Base-by-base conservation (phyloP, 2,113 vertebrate genomes). In the Suncus etruscus region DNA sequence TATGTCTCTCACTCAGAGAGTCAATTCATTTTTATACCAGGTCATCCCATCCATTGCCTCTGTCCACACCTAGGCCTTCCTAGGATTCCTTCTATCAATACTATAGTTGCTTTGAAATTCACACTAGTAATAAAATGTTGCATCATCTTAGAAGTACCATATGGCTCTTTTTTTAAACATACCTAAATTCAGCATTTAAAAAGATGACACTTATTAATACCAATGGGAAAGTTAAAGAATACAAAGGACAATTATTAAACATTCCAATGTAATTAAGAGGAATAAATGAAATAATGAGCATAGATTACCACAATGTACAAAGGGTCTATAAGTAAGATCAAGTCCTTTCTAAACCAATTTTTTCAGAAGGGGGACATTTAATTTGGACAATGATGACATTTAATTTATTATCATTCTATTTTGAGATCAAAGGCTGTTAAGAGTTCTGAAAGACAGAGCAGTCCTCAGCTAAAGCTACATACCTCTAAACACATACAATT, bases 41-140 rank as follows among this genome's bases (percentile, higher is more conserved):
- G 18, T 27, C 63, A 84, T 50, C 11, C 1, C 6, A 83, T 24
- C 29, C 12, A 12, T 14, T 16, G 15, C 29, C 22, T 84, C 63
- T 31, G 27, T 45, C 31, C 61, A 83, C 14, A 47, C 61, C 74
- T n/a, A 27, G 1, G 25, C 45, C 25, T 65, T 86, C 61, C 48
- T n/a, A n/a, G 16, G 6, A 47, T 27, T 76, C 18, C n/a, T 80
- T 14, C 29, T 32, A 51, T 80, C 69, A 48, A 48, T 29, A 72
- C 51, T 61, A 83, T 22, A 89, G 27, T 63, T 65, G n/a, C 78
- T 87, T 48, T 54, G n/a, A 66, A 76, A 32, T 91, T 48, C 51
- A 76, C n/a, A 58, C 12, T 8, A 18, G 1, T 31, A 45, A 45
- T 32, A 39, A 83, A 75, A 80, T 27, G 45, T 14, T 11, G 27